These are phyloP conservation scores for Leucophora obtusa DNA, from an alignment of 2,888 invertebrate species.

Conservation along the genomic window DNA sequence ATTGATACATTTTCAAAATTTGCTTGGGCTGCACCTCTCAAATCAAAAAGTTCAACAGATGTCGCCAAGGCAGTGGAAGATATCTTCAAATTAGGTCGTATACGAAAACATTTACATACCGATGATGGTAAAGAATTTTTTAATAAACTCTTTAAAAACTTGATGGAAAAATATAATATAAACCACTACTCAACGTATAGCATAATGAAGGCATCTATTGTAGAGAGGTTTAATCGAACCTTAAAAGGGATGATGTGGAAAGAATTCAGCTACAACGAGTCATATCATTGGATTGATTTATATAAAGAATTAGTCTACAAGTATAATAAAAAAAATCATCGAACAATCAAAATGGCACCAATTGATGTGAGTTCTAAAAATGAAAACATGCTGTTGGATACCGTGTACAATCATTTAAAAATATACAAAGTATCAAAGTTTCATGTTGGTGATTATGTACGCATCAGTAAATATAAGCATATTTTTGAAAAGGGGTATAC, in stretches of 20 bases:
- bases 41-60: background rate
- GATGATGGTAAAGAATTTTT: too few relatives aligned
- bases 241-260: slow-evolving; percentile 65
- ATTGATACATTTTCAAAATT: slow-evolving; percentile 33
- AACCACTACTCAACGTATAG: slow-evolving; percentile 63
- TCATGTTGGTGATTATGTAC: slow-evolving; percentile 50
- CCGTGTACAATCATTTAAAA: slow-evolving; percentile 50
- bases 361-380: slow-evolving; percentile 52
- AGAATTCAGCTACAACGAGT: slow-evolving; percentile 69
- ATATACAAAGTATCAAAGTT: slow-evolving; percentile 52
- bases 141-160: slow-evolving; percentile 65
- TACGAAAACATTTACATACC: slow-evolving; percentile 65
- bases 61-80: slow-evolving; percentile 43
- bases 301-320: slow-evolving; percentile 61
- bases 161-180: slow-evolving; percentile 51
- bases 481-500: slow-evolving; percentile 67
- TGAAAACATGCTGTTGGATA: slow-evolving; percentile 41
- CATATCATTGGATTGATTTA: slow-evolving; percentile 69
- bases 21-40: background rate
- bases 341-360: slow-evolving; percentile 56
- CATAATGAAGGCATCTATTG: too few relatives aligned
- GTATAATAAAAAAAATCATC: slow-evolving; percentile 67
- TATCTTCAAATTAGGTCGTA: slow-evolving; percentile 69
- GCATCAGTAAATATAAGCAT: slow-evolving; percentile 65
- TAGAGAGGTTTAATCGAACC: slow-evolving; percentile 28